Conservation (phyloP, 2,797 vertebrate genomes). For the Xiphophorus birchmanni region DNA sequence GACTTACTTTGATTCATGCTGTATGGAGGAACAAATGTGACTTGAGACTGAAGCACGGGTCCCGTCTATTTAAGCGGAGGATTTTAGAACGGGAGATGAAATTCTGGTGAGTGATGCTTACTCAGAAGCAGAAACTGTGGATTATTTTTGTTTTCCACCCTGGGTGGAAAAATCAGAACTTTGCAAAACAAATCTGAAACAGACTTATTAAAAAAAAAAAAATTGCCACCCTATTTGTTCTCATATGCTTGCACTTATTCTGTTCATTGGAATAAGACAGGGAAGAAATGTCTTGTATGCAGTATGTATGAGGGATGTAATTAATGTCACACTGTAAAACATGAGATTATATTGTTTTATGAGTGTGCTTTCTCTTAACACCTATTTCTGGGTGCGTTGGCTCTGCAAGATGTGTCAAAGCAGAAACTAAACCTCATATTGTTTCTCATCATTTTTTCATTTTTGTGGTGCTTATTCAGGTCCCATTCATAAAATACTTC, state of each 20-base stretch:
- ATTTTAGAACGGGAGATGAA: constrained; percentile 42
- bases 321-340: constrained; percentile 17
- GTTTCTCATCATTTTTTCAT: not conserved
- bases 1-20: constrained; percentile 46
- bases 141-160: constrained; percentile 10
- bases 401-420: not conserved
- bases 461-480: constrained; percentile 25
- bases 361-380: constrained; percentile 28
- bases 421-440: not conserved
- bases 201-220: constrained; percentile 18
- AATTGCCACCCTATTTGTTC: constrained; percentile 37
- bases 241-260: constrained; percentile 53
- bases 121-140: constrained; percentile 33
- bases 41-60: constrained; percentile 22
- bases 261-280: constrained; percentile 46
- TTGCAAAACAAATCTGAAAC: constrained; percentile 36
- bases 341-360: constrained; percentile 19
- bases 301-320: constrained; percentile 16
- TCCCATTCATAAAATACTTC: constrained; percentile 23
- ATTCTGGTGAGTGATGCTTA: constrained; percentile 55
- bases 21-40: constrained; percentile 36
- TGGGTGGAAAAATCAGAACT: constrained; percentile 26
- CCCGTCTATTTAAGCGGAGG: constrained; percentile 23
- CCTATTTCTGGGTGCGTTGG: not conserved
- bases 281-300: constrained; percentile 10